Evolutionary conservation across 2,113 vertebrate species (phyloP).

Genomic region (Chlamydotis undulata): DNA sequence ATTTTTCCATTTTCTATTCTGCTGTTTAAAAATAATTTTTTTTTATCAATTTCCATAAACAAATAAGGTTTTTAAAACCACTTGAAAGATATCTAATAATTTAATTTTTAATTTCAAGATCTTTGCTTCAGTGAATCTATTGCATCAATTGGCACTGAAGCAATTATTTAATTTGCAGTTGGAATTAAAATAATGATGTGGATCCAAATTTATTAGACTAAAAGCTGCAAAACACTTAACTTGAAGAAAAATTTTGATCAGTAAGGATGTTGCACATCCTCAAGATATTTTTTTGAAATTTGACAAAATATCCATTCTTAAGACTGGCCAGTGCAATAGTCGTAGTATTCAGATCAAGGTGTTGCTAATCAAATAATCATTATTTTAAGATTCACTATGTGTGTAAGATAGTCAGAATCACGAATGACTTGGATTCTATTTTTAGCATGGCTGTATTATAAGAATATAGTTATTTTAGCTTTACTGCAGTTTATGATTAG

Average conservation of each 20-base stretch:
- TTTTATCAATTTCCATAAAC: neutral
- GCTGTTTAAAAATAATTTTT: neutral
- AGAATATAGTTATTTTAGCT: neutral
- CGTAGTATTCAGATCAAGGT: neutral
- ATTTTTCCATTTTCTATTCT: neutral
- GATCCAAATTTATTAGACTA: neutral
- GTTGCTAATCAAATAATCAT: neutral
- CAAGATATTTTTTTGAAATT: neutral
- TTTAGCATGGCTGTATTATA: neutral
- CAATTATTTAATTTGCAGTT: constrained; percentile 41
- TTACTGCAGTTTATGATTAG: neutral
- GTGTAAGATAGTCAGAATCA: neutral
- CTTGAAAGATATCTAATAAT: constrained; percentile 28
- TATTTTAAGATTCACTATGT: neutral
- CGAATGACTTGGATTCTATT: neutral
- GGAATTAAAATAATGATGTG: neutral
- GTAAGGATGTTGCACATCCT: neutral
- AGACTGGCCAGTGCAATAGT: neutral
- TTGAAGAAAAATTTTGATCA: neutral
- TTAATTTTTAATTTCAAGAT: constrained; percentile 10
- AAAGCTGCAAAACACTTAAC: neutral
- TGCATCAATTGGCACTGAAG: neutral
- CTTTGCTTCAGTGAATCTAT: constrained; percentile 5
- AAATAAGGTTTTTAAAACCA: neutral
- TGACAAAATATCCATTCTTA: neutral